Evolutionary conservation across 2,888 invertebrate genomes (phyloP).

Genomic region (Camponotus fellah): DNA sequence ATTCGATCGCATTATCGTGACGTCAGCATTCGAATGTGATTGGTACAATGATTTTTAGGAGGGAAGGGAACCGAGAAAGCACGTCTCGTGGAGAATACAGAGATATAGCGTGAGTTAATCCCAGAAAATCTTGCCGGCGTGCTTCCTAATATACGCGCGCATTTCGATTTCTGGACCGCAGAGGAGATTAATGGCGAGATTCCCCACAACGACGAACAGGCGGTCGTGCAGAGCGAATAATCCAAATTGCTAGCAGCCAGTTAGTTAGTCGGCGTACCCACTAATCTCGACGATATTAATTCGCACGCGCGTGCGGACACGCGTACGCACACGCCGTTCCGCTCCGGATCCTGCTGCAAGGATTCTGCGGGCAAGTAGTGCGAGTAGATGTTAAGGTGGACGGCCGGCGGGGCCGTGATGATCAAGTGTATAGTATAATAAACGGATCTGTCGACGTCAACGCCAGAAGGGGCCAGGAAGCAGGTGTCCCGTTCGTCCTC

Average conservation of each 20-base stretch:
- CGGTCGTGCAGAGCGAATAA: constrained; percentile 39
- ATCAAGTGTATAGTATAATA: constrained; percentile 78
- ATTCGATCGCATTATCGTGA: background rate
- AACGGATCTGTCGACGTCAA: constrained; percentile 80
- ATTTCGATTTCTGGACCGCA: constrained; percentile 66
- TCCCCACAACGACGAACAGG: constrained; percentile 38
- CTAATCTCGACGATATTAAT: constrained; percentile 76
- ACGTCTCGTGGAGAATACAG: background rate
- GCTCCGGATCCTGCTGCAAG: background rate
- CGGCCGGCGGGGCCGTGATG: constrained; percentile 65
- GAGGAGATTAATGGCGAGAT: constrained; percentile 69
- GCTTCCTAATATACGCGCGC: constrained; percentile 37
- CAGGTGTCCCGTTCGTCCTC: constrained; percentile 77
- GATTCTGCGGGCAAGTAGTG: constrained; percentile 60
- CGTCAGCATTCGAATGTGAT: background rate
- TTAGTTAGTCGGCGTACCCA: constrained; percentile 73
- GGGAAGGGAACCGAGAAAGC: background rate
- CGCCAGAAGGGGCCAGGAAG: constrained; percentile 79
- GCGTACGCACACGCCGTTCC: constrained; percentile 8
- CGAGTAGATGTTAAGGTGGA: constrained; percentile 67
- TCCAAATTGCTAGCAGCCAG: constrained; percentile 74
- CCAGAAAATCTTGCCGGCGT: constrained; percentile 1
- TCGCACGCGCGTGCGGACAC: constrained; percentile 61
- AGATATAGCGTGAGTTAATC: background rate
- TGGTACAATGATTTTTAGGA: background rate